phyloP scores from a whole-genome alignment of 1,140 invertebrate genomes.

The Cryptotermes secundus region DNA sequence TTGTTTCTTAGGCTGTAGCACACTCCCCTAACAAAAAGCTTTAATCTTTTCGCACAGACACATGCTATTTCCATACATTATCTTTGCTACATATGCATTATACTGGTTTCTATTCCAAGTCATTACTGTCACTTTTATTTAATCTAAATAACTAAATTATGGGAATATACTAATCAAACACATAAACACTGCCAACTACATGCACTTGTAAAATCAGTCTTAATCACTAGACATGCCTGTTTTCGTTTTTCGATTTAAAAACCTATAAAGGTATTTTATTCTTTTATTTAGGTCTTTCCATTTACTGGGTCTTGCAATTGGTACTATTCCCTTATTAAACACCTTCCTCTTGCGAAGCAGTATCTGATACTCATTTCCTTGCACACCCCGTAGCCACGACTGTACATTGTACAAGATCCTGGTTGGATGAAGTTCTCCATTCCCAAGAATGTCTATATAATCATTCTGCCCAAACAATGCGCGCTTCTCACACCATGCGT shows the following conservation, averaged over 20 bases:
- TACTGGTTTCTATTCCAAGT: too few relatives aligned
- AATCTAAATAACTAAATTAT: neutral
- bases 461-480: constrained; percentile 94
- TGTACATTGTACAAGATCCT: constrained; percentile 82
- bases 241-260: constrained; percentile 76
- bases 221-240: constrained; percentile 49
- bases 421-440: constrained; percentile 76
- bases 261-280: constrained; percentile 70
- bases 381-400: constrained; percentile 80
- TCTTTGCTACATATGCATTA: too few relatives aligned
- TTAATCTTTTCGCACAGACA: too few relatives aligned
- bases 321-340: constrained; percentile 56
- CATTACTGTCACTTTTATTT: neutral
- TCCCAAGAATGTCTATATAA: constrained; percentile 92
- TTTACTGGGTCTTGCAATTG: constrained; percentile 66
- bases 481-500: constrained; percentile 71
- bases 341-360: constrained; percentile 74
- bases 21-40: too few relatives aligned
- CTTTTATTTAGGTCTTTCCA: constrained; percentile 73
- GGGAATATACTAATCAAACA: neutral
- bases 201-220: neutral
- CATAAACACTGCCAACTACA: neutral
- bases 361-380: constrained; percentile 83
- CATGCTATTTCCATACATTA: too few relatives aligned
- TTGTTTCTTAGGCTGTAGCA: too few relatives aligned